Conservation (phyloP, 2,113 vertebrate species). For the Pachycephala philippinensis region DNA sequence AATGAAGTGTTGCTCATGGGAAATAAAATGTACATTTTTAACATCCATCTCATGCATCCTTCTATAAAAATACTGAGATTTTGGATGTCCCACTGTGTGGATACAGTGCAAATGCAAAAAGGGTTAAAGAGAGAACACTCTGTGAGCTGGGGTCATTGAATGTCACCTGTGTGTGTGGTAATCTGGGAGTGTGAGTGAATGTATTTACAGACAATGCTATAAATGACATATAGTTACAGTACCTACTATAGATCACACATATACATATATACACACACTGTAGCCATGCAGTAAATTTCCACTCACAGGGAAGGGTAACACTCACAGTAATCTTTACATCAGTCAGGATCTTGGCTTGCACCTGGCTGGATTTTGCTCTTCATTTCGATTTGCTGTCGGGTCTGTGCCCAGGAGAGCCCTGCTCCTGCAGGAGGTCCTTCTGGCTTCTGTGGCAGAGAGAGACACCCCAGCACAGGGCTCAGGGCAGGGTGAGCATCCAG, state of each 20-base stretch:
- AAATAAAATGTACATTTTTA: background rate
- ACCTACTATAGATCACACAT: background rate
- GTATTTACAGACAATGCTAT: background rate
- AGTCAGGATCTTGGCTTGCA: background rate
- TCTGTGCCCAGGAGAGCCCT: background rate
- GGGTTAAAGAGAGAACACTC: background rate
- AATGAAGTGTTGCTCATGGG: background rate
- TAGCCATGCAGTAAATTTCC: background rate
- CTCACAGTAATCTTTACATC: background rate
- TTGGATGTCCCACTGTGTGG: background rate
- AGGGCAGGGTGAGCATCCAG: too few species aligned
- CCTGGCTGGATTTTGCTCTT: background rate
- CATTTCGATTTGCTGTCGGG: background rate
- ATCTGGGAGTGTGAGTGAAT: background rate
- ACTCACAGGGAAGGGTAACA: background rate
- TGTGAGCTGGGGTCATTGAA: background rate
- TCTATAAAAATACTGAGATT: background rate
- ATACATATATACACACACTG: background rate
- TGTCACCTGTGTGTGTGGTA: fast-evolving
- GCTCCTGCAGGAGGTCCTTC: background rate
- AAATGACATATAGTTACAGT: background rate
- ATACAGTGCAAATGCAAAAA: background rate
- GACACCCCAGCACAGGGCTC: fast-evolving
- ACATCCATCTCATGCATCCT: background rate
- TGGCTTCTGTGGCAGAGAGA: background rate